Conservation (phyloP, 2,797 vertebrate genomes). For the Poecilia wingei region DNA sequence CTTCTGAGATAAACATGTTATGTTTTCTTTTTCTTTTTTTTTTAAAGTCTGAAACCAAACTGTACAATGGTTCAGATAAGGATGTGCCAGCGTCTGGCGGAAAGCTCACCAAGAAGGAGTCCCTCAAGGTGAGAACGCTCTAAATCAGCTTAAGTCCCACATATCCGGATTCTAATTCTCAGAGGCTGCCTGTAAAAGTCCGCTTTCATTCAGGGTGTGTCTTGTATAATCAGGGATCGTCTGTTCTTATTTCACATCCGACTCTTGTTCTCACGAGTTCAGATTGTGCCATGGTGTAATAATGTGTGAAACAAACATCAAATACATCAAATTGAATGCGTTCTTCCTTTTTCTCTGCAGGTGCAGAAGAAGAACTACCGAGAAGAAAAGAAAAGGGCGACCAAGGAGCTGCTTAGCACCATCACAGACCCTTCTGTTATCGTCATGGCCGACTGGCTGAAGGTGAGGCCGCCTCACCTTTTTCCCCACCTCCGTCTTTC, state of each 20-base stretch:
- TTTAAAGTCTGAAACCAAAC: constrained; percentile 94
- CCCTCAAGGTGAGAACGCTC: constrained; percentile 88
- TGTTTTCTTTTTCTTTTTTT: constrained; percentile 34
- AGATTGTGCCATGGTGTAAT: background rate
- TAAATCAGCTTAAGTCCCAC: constrained; percentile 32
- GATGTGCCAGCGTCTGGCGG: constrained; percentile 89
- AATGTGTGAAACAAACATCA: background rate
- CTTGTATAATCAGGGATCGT: background rate
- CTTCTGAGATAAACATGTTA: background rate
- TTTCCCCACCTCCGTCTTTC: too few species aligned
- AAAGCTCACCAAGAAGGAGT: constrained; percentile 99
- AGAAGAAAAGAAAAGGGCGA: constrained; percentile 98
- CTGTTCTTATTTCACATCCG: background rate
- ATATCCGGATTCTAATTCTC: constrained; percentile 21
- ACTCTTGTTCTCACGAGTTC: background rate
- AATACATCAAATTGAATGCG: background rate
- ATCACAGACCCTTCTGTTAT: constrained; percentile 97
- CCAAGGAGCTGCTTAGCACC: constrained; percentile 97
- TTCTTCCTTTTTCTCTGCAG: constrained; percentile 67
- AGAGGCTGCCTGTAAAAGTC: constrained; percentile 13
- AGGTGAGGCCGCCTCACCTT: constrained; percentile 78
- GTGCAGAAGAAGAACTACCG: constrained; percentile 99
- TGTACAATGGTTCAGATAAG: constrained; percentile 98
- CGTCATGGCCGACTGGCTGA: constrained; percentile 98
- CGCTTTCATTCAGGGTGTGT: background rate